Evolutionary conservation across 2,888 invertebrate genomes (phyloP), one percentile per base, ranked within the genome.

Genomic region (Drosophila rellima): DNA sequence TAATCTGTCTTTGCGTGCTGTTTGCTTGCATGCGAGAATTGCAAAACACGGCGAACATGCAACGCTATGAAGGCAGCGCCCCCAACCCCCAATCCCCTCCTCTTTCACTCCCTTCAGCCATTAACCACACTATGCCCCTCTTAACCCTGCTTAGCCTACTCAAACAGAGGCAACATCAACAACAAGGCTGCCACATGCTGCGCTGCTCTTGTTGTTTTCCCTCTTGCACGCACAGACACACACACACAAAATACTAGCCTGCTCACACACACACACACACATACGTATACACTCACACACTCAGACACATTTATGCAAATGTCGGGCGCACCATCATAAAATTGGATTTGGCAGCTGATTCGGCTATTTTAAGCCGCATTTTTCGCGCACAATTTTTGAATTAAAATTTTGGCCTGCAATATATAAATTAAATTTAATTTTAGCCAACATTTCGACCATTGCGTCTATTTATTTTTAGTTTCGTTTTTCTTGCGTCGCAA

Each of bases 291-390:
- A 17, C 63, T 40, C 57, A 59, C 54, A 44, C 45, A 44, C 45
- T 31, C 51, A 17, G 31, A 45, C 56, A 74, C 65, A 68, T 68
- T 71, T 77, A 82, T 85, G 85, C 74, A 82, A 75, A 85, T 82
- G 77, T 61, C 63, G 69, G 47, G 54, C 60, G 57, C 70, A 78
- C 65, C 78, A 82, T 82, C 86, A 84, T 88, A 88, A 89, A 86
- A 84, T 90, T 87, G 87, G 80, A 78, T 88, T 88, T 84, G 87
- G 89, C 88, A 88, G 81, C 89, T 84, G 88, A 89, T 83, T 89
- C 65, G 79, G 51, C 82, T 86, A 86, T 88, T 88, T 89, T 77
- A 83, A 83, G 80, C 75, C 71, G 54, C 71, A 76, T 66, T 71
- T 77, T 76, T 81, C 70, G 73, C 70, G 26, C 78, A 65, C 44